A percentile compares a stretch with the other conserved stretches of the same genome.
Evolutionary conservation across 2,797 vertebrate genomes (phyloP).

Genomic region (Gila robusta): DNA sequence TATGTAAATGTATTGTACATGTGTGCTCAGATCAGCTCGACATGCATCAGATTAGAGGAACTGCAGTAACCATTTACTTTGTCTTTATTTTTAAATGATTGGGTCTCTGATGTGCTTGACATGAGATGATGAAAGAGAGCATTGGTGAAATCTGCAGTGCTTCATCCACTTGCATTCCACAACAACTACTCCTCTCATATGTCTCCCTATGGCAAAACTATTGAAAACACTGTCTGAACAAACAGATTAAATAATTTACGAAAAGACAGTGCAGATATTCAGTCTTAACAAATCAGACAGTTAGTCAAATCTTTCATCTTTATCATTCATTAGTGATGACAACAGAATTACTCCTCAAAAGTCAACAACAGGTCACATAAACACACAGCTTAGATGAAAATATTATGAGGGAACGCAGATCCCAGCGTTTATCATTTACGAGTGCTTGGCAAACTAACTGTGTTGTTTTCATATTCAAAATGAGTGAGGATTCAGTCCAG

Average conservation of each 20-base stretch:
- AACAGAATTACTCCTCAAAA: slow-evolving; percentile 20
- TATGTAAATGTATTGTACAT: slow-evolving; percentile 12
- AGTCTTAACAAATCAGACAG: neutral
- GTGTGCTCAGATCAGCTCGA: neutral
- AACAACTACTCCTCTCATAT: neutral
- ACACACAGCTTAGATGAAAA: neutral
- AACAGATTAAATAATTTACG: neutral
- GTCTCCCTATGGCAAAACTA: neutral
- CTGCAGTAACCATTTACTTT: neutral
- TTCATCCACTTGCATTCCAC: neutral
- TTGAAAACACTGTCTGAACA: neutral
- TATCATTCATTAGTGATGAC: neutral
- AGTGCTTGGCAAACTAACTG: slow-evolving; percentile 46
- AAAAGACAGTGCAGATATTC: neutral
- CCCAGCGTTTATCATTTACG: slow-evolving; percentile 34
- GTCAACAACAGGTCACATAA: neutral
- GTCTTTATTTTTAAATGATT: neutral
- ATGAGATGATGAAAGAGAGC: neutral
- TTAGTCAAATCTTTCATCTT: neutral
- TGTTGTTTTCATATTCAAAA: slow-evolving; percentile 63
- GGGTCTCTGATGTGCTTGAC: neutral
- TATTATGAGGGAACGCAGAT: slow-evolving; percentile 19
- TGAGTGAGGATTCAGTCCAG: slow-evolving; percentile 54
- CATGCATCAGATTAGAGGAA: neutral
- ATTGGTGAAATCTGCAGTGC: neutral